Percentiles rank a stretch among this genome's conserved stretches.
Conservation (phyloP, 2,113 vertebrate genomes). For the Melozone crissalis region DNA sequence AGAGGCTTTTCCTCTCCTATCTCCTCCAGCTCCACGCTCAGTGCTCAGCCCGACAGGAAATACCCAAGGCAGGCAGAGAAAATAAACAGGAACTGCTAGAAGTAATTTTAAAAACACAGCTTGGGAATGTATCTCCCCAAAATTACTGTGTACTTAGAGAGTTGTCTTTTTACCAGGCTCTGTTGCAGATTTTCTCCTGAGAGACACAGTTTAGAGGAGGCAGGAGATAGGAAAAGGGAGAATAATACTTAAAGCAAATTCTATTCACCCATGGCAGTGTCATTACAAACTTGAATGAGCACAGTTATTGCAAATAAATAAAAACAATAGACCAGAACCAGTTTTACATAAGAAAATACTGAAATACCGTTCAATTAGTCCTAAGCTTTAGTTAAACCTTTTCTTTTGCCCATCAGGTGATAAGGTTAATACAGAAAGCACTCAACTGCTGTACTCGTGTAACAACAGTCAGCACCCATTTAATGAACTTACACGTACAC, state of each 20-base stretch:
- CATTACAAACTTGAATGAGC: constrained; percentile 85
- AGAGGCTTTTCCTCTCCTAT: constrained; percentile 21
- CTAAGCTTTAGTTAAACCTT: constrained; percentile 74
- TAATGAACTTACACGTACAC: constrained; percentile 50
- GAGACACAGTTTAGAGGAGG: constrained; percentile 73
- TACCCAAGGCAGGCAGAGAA: constrained; percentile 43
- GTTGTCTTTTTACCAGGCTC: constrained; percentile 62
- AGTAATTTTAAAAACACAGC: constrained; percentile 49
- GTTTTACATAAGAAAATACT: constrained; percentile 81
- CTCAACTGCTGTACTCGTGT: constrained; percentile 61
- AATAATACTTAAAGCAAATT: constrained; percentile 82
- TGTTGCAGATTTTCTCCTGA: constrained; percentile 71
- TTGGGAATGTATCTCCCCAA: not conserved
- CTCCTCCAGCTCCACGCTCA: not conserved
- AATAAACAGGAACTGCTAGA: constrained; percentile 73
- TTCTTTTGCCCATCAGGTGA: constrained; percentile 72
- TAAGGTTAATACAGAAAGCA: constrained; percentile 76
- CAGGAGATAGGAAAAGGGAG: constrained; percentile 62
- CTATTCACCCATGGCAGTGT: constrained; percentile 80
- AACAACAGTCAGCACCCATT: constrained; percentile 46
- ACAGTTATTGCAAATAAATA: constrained; percentile 84
- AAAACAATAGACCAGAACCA: constrained; percentile 85
- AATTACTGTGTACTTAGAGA: constrained; percentile 63
- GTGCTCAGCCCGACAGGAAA: not conserved
- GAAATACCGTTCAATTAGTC: constrained; percentile 76